Evolutionary conservation across 2,888 invertebrate species (phyloP), one percentile per base, ranked within the genome.

Genomic region (Coremacera marginata): DNA sequence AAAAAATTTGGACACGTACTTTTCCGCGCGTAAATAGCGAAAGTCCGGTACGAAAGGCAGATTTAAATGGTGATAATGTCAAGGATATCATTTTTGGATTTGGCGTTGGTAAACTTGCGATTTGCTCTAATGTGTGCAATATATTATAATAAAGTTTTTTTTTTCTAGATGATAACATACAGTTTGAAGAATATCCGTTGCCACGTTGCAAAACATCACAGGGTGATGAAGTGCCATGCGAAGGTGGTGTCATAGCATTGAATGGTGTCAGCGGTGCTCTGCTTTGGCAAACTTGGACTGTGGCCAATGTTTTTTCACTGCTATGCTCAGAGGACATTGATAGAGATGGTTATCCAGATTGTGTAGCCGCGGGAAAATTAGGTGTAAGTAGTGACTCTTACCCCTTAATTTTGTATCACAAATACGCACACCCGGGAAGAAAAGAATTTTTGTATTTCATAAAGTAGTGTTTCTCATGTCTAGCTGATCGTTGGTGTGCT

Each of bases 11-110:
- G 95, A 91, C 91, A 3, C 90, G 90, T 75, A 92, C 92, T 75
- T 90, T 95, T 85, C 93, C 94, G 0, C 92, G 93, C 84, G 89
- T 95, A 70, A 92, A 92, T 74, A 93, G 94, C 11, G 95, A 95
- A 88, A 93, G 95, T 75, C 93, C 95, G 0, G 90, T 95, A 80
- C 90, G 94, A 81, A 90, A 93, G 78, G 90, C 92, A 31, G 95
- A 95, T 88, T 91, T 95, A 1, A 94, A 95, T 89, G 89, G 90
- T 3, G 95, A 96, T 90, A 92, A 92, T 22, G 86, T 93, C 11
- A 91, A 93, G 70, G 95, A 96, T 88, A 90, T 95, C 31, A 91
- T 95, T 75, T 91, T 95, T 80, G 95, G 95, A 79, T 95, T 94
- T 89, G 94, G 94, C 74, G 94, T 95, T 86, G 94, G 94, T 94